These are phyloP conservation scores for Lochmaea capreae DNA, from an alignment of 2,888 invertebrate species.

Conservation along the genomic window DNA sequence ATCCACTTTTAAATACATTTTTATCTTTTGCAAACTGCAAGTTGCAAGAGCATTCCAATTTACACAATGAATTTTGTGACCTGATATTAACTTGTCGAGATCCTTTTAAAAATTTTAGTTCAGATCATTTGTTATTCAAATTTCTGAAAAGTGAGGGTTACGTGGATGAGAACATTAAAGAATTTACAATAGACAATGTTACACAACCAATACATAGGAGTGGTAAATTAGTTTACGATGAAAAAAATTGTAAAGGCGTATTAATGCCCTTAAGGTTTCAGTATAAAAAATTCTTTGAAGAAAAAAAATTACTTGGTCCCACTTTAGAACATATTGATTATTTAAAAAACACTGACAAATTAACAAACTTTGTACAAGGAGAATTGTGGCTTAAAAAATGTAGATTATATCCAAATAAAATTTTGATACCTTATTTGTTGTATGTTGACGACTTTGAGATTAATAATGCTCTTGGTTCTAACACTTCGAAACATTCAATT, in stretches of 20 bases:
- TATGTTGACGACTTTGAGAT: constrained; percentile 31
- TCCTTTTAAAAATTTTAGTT: background rate
- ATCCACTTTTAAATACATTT: background rate
- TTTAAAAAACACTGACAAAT: background rate
- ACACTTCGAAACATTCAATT: constrained; percentile 45
- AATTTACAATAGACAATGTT: background rate
- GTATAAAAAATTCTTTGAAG: background rate
- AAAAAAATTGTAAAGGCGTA: constrained; percentile 60
- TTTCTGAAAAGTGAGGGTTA: background rate
- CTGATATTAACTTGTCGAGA: background rate
- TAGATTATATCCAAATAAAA: constrained; percentile 45
- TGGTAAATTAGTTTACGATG: constrained; percentile 19
- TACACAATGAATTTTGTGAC: background rate
- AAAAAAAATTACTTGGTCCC: background rate
- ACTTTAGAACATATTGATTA: background rate
- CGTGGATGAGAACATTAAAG: background rate
- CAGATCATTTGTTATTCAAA: background rate
- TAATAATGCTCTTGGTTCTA: constrained; percentile 48
- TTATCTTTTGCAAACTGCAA: background rate
- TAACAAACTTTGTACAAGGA: constrained; percentile 44
- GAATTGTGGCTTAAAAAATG: constrained; percentile 47
- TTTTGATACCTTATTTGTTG: constrained; percentile 45
- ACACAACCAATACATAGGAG: background rate
- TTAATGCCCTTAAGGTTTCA: constrained; percentile 40
- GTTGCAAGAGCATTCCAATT: background rate